Percentiles rank a stretch among this genome's conserved stretches.
Evolutionary conservation across 2,888 invertebrate genomes (phyloP).

Genomic region (Ochlodes sylvanus): DNA sequence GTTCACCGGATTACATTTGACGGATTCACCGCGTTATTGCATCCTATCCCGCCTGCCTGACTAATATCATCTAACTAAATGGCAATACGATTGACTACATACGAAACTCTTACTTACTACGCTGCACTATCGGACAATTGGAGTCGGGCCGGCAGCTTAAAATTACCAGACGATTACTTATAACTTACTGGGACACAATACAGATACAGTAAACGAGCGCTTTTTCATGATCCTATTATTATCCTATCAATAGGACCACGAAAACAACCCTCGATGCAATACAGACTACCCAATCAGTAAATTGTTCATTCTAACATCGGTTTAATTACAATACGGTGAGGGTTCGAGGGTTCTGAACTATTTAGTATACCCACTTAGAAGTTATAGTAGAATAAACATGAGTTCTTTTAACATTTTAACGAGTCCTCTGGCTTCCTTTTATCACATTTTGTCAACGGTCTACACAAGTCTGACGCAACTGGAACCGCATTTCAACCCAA

Average conservation of each 20-base stretch:
- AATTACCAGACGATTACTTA: constrained; percentile 71
- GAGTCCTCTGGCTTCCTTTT: constrained; percentile 20
- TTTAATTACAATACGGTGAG: constrained; percentile 17
- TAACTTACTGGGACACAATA: constrained; percentile 53
- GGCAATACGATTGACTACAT: constrained; percentile 77
- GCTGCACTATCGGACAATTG: constrained; percentile 73
- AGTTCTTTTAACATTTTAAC: constrained; percentile 18
- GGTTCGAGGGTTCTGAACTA: constrained; percentile 4
- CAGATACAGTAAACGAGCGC: constrained; percentile 43
- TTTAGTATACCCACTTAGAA: constrained; percentile 16
- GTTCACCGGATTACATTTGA: constrained; percentile 62
- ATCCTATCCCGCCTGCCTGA: constrained; percentile 78
- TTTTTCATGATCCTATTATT: background rate
- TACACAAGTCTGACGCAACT: constrained; percentile 11
- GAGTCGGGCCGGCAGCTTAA: constrained; percentile 54
- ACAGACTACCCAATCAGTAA: background rate
- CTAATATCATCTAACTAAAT: constrained; percentile 79
- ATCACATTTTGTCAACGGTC: constrained; percentile 25
- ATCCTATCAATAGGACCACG: background rate
- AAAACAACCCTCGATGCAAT: background rate
- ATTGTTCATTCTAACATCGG: background rate
- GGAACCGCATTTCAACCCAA: constrained; percentile 1
- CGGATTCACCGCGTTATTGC: constrained; percentile 64
- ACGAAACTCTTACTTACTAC: constrained; percentile 72
- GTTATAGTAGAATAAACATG: constrained; percentile 34